Conservation (phyloP, 2,888 invertebrate species). For the Taenaris catops region DNA sequence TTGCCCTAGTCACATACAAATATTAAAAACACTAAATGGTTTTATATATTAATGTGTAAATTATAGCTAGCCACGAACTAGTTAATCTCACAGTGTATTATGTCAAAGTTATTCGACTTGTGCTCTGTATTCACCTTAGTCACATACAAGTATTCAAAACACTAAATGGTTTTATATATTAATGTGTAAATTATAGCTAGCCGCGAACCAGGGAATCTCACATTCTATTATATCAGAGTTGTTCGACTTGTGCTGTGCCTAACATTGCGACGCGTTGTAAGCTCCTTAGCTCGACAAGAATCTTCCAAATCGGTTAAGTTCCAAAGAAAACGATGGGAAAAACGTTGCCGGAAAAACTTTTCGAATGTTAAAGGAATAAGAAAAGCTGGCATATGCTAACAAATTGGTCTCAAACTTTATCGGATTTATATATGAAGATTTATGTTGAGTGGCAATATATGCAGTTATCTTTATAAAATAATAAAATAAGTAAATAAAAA, state of each 20-base stretch:
- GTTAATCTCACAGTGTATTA: slow-evolving; percentile 14
- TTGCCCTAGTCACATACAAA: no score
- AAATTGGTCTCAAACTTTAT: not conserved
- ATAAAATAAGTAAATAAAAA: no score
- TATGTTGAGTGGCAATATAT: no score
- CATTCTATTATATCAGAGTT: slow-evolving; percentile 14
- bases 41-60: no score
- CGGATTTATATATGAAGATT: no score
- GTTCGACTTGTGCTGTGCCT: no score
- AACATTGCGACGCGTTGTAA: slow-evolving; percentile 3
- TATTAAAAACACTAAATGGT: no score
- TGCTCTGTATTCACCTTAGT: no score
- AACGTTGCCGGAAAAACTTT: slow-evolving; percentile 4
- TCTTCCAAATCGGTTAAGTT: slow-evolving; percentile 19
- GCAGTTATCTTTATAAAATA: no score
- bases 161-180: no score
- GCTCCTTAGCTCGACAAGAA: slow-evolving; percentile 9
- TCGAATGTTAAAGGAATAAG: slow-evolving; percentile 2
- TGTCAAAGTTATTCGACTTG: slow-evolving; percentile 20
- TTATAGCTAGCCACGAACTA: slow-evolving; percentile 7
- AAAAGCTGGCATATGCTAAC: not conserved
- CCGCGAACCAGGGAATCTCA: slow-evolving; percentile 12
- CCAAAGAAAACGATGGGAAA: slow-evolving; percentile 5
- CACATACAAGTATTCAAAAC: no score
- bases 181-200: slow-evolving; percentile 5